Conservation (phyloP, 2,113 vertebrate species). For the Pandion haliaetus region DNA sequence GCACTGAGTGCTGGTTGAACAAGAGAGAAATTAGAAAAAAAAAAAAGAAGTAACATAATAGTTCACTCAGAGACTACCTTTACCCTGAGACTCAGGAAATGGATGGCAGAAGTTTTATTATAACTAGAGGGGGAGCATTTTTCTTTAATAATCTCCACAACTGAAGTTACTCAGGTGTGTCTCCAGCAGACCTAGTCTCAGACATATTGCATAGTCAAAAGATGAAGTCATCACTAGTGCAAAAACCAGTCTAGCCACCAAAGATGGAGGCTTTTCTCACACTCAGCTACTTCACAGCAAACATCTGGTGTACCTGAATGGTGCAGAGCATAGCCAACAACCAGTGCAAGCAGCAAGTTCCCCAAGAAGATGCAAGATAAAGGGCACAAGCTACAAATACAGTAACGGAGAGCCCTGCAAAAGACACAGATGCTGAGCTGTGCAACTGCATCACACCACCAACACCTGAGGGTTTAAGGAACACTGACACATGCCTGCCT, state of each 20-base stretch:
- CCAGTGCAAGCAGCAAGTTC: neutral
- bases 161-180: slow-evolving; percentile 55
- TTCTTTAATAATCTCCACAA: slow-evolving; percentile 31
- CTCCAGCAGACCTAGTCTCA: slow-evolving; percentile 16
- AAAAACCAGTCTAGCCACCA: slow-evolving; percentile 19
- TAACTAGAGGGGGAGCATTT: slow-evolving; percentile 53
- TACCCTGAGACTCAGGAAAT: neutral
- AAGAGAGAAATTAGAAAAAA: neutral
- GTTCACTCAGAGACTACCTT: neutral
- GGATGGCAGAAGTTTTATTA: slow-evolving; percentile 5
- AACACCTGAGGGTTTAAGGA: neutral
- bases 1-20: neutral
- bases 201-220: slow-evolving; percentile 7
- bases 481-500: neutral
- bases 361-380: neutral
- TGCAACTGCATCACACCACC: neutral
- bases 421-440: neutral
- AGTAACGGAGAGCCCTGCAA: neutral
- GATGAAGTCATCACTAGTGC: slow-evolving; percentile 13
- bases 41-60: neutral
- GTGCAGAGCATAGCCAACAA: neutral
- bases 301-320: neutral
- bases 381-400: neutral
- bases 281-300: neutral
- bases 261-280: neutral